Conservation (phyloP, 2,888 invertebrate genomes). For the Gari tellinella region DNA sequence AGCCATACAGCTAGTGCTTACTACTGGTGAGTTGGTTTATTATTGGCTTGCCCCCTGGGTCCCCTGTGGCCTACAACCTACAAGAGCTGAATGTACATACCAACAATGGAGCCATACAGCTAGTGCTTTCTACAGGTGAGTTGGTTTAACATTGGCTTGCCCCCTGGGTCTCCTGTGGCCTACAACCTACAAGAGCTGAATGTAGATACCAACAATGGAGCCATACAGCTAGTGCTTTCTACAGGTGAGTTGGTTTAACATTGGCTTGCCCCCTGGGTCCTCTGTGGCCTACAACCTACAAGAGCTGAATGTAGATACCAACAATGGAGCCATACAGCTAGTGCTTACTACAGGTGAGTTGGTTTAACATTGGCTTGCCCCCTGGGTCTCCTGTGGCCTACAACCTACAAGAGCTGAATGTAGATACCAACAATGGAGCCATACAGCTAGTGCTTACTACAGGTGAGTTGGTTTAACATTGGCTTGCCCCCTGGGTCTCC, state of each 20-base stretch:
- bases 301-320: slow-evolving; percentile 61
- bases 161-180: slow-evolving; percentile 58
- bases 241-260: slow-evolving; percentile 27
- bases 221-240: slow-evolving; percentile 54
- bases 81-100: slow-evolving; percentile 62
- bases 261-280: slow-evolving; percentile 48
- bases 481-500: slow-evolving; percentile 51
- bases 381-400: slow-evolving; percentile 63
- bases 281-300: slow-evolving; percentile 64
- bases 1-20: slow-evolving; percentile 52
- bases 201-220: slow-evolving; percentile 52
- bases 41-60: slow-evolving; percentile 45
- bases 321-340: slow-evolving; percentile 53
- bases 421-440: slow-evolving; percentile 49
- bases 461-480: slow-evolving; percentile 35
- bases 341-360: slow-evolving; percentile 45
- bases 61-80: slow-evolving; percentile 64
- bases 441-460: slow-evolving; percentile 55
- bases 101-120: slow-evolving; percentile 48
- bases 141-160: slow-evolving; percentile 35
- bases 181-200: slow-evolving; percentile 65
- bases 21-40: slow-evolving; percentile 30
- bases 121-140: slow-evolving; percentile 50
- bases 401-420: slow-evolving; percentile 62
- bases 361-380: slow-evolving; percentile 41